These are phyloP conservation scores for Clusia tigrina DNA, from an alignment of 2,888 invertebrate genomes.

Conservation along the genomic window DNA sequence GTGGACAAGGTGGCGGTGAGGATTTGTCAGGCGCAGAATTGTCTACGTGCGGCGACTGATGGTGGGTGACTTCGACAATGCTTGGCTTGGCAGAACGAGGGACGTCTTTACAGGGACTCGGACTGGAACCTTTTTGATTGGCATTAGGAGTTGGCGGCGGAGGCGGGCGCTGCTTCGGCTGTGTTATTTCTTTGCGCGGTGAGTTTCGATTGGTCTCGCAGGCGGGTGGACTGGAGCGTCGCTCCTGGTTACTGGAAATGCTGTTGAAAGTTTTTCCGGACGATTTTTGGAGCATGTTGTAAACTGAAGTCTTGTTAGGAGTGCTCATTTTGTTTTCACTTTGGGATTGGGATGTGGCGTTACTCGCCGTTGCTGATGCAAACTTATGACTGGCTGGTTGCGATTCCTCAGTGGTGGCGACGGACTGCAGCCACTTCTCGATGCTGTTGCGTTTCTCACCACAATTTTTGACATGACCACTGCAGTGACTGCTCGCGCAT, in stretches of 20 bases:
- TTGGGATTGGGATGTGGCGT: neutral
- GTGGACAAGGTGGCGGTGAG: conserved; percentile 27
- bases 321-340: neutral
- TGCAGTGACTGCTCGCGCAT: conserved; percentile 50
- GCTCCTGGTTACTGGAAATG: no score
- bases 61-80: conserved; percentile 15
- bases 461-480: conserved; percentile 62
- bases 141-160: conserved; percentile 48
- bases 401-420: conserved; percentile 65
- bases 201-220: conserved; percentile 36
- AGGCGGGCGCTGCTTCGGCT: conserved; percentile 60
- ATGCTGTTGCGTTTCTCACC: conserved; percentile 80
- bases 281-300: neutral
- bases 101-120: no score
- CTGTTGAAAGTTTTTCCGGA: conserved; percentile 34
- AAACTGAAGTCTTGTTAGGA: neutral
- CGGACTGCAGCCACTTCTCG: conserved; percentile 78
- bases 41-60: neutral
- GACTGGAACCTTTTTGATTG: no score
- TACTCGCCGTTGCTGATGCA: neutral
- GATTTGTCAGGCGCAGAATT: neutral
- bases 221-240: neutral
- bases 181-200: conserved; percentile 45
- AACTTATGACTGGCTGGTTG: neutral
- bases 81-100: neutral